phyloP scores from a whole-genome alignment of 2,113 vertebrate genomes.

The Muscicapa adusta region DNA sequence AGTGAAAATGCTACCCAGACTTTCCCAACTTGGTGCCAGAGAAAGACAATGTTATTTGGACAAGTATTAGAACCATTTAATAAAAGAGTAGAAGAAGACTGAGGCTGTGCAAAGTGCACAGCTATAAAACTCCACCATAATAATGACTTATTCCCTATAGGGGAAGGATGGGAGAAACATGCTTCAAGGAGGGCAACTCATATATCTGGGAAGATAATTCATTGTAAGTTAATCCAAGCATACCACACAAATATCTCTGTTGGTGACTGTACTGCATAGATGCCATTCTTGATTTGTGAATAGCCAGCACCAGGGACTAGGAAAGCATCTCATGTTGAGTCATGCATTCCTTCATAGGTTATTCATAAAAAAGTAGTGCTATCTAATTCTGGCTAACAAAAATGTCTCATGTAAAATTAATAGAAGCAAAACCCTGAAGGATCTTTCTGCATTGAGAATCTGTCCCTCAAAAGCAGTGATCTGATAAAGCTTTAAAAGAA shows the following conservation, averaged over 20 bases:
- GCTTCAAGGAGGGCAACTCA: background rate
- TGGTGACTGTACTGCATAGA: background rate
- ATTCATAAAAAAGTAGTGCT: constrained; percentile 29
- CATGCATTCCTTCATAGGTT: constrained; percentile 23
- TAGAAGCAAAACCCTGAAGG: constrained; percentile 13
- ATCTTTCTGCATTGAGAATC: background rate
- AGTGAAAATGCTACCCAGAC: background rate
- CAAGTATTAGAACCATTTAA: background rate
- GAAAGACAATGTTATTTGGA: background rate
- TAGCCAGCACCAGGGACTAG: background rate
- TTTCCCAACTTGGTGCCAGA: background rate
- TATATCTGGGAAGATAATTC: background rate
- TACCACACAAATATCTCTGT: background rate
- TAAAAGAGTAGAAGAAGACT: background rate
- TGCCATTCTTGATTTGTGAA: constrained; percentile 22
- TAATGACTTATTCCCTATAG: background rate
- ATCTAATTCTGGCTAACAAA: constrained; percentile 22
- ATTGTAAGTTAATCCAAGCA: background rate
- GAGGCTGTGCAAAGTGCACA: background rate
- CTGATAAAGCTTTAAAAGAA: background rate
- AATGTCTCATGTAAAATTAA: constrained; percentile 24
- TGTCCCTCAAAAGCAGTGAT: background rate
- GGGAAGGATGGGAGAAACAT: background rate
- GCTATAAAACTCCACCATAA: background rate
- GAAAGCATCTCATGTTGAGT: background rate